Evolutionary conservation across 2,797 vertebrate species (phyloP).

Genomic region (Podargus strigoides): DNA sequence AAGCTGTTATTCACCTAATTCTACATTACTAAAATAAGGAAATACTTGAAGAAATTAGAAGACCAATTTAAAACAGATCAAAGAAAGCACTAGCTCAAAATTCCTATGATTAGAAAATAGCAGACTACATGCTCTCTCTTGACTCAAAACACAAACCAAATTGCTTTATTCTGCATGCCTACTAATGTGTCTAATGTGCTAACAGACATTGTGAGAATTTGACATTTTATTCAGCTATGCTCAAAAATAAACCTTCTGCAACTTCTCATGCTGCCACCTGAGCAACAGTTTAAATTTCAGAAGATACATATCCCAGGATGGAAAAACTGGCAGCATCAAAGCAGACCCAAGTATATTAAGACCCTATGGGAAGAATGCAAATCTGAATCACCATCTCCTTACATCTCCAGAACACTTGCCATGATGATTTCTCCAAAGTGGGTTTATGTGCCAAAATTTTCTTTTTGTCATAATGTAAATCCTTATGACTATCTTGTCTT

Average conservation of each 20-base stretch:
- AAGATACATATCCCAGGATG: background rate
- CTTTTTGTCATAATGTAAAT: background rate
- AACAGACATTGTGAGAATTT: background rate
- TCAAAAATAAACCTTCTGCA: background rate
- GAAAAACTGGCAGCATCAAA: background rate
- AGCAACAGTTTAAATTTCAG: background rate
- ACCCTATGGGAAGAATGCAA: no score
- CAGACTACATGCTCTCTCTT: background rate
- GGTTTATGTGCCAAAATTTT: background rate
- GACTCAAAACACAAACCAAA: background rate
- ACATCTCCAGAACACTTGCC: background rate
- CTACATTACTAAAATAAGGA: background rate
- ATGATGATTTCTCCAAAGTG: background rate
- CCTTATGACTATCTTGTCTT: background rate
- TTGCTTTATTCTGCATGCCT: background rate
- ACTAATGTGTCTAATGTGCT: background rate
- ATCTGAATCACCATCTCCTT: background rate
- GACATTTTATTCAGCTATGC: background rate
- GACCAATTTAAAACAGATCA: background rate
- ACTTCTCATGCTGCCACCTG: background rate
- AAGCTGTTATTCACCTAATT: background rate
- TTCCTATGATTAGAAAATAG: background rate
- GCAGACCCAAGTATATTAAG: background rate
- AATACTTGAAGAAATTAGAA: conserved; percentile 2
- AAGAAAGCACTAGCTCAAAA: background rate